phyloP scores from a whole-genome alignment of 2,888 invertebrate species.

The Macropis europaea region DNA sequence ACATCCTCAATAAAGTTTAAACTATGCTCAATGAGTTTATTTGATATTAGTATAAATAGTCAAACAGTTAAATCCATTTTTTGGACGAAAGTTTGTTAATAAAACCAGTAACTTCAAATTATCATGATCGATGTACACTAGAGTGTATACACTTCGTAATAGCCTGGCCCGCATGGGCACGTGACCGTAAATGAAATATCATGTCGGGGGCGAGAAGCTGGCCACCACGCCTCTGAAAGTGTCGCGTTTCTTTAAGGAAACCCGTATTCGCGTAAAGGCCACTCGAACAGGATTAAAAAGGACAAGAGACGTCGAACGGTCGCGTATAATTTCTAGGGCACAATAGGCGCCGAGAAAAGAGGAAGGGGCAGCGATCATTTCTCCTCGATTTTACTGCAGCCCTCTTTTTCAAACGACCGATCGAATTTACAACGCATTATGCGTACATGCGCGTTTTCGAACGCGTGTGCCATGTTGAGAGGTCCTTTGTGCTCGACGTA shows the following conservation, averaged over 20 bases:
- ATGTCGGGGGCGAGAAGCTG: slow-evolving; percentile 20
- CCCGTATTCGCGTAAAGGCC: slow-evolving; percentile 38
- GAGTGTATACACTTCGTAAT: too few species aligned
- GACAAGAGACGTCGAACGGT: slow-evolving; percentile 23
- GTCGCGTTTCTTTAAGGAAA: slow-evolving; percentile 42
- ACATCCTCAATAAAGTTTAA: too few species aligned
- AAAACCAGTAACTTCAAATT: too few species aligned
- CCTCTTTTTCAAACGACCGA: not conserved
- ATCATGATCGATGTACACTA: too few species aligned
- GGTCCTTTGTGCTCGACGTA: too few species aligned
- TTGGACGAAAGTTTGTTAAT: too few species aligned
- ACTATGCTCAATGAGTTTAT: too few species aligned
- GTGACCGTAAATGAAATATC: slow-evolving; percentile 52
- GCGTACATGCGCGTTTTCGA: slow-evolving; percentile 14
- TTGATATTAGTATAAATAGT: too few species aligned
- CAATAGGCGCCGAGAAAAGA: slow-evolving; percentile 34
- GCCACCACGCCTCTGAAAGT: slow-evolving; percentile 50
- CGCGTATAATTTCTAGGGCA: slow-evolving; percentile 52
- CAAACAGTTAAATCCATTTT: too few species aligned
- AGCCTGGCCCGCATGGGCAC: slow-evolving; percentile 38
- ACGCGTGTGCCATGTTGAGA: slow-evolving; percentile 9
- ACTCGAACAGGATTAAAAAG: slow-evolving; percentile 43
- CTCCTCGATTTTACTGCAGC: slow-evolving; percentile 25
- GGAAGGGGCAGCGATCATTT: slow-evolving; percentile 37
- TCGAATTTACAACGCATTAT: slow-evolving; percentile 32